Base-by-base conservation (phyloP, 2,797 vertebrate species). In the Melanotaenia maccullochi region DNA sequence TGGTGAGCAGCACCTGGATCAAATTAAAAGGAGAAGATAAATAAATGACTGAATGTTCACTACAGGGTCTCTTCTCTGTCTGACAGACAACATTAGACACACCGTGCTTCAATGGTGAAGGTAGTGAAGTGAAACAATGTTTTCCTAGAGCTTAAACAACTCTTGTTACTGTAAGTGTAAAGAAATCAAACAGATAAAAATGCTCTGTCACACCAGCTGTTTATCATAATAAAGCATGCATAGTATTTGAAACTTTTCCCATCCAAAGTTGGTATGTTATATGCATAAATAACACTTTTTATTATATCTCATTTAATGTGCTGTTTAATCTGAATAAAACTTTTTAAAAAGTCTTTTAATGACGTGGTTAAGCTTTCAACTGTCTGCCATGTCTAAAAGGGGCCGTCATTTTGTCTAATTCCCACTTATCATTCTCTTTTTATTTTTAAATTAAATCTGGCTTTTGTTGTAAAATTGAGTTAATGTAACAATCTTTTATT, bases 391-490 rank as follows among this genome's bases (percentile, higher is more conserved):
- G 40, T 16, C 35, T 35, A 35, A 35, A 35, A 35, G 28, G 33
- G 7, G 33, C 33, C 6, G 33, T 36, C 28, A 28, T 28, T 28
- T 28, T 38, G 32, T 9, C 13, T 3, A 38, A 38, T 9, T 11
- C 35, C 35, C 35, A 36, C 35, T 9, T 9, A 11, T 9, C 32
- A 32, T 36, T 36, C 8, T 11, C 36, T 38, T 4, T 9, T 9
- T 13, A 9, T 40, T 36, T 33, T 74, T 72, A 69, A n/a, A 68
- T 49, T 28, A 72, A 22, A 25, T 58, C 4, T 38, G 20, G 4
- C 63, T 56, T 75, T 55, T 55, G 52, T 42, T 24, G 30, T 35
- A 33, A 47, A 4, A 59, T 73, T 8, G 42, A 28, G 47, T 68
- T 40, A 4, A 63, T 12, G 38, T 36, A 7, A 69, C 60, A 60